These are phyloP conservation scores for Drosophila kambysellisi DNA, from an alignment of 2,888 invertebrate genomes.

Conservation along the genomic window DNA sequence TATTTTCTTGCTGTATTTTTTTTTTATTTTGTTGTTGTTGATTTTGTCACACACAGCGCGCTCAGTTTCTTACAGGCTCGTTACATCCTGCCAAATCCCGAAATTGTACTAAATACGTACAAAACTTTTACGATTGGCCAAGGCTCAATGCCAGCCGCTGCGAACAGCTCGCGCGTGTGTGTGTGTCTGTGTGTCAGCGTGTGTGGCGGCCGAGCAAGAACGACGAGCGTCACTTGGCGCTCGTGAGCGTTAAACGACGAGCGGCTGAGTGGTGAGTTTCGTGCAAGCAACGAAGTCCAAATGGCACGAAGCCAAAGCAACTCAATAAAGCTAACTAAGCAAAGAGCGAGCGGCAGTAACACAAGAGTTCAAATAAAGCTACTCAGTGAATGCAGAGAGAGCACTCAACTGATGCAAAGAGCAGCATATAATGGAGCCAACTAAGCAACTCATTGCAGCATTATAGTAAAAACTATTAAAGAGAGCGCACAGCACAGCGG, in stretches of 20 bases:
- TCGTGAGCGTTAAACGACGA: conserved; percentile 33
- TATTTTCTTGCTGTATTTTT: conserved; percentile 19
- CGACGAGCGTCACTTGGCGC: conserved; percentile 31
- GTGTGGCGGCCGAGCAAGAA: conserved; percentile 20
- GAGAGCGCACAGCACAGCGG: neutral
- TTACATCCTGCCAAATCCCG: conserved; percentile 85
- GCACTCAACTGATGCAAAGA: conserved; percentile 18
- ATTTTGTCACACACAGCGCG: conserved; percentile 60
- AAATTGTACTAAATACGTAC: conserved; percentile 85
- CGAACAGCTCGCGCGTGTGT: conserved; percentile 46
- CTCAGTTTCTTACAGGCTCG: conserved; percentile 81
- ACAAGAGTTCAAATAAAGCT: neutral
- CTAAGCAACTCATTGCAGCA: conserved; percentile 19
- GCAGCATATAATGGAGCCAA: neutral
- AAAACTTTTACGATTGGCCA: conserved; percentile 83
- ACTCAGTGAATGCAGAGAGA: conserved; percentile 3
- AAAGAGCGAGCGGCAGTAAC: conserved; percentile 13
- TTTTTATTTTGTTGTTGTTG: conserved; percentile 29
- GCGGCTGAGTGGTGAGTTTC: conserved; percentile 42
- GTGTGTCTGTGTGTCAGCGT: conserved; percentile 52
- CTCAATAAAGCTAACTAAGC: conserved; percentile 17
- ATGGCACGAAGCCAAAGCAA: neutral
- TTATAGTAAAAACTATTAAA: neutral
- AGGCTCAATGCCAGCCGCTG: conserved; percentile 70
- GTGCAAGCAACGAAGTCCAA: conserved; percentile 23